Conservation (phyloP, 2,113 vertebrate species). For the Castor canadensis region DNA sequence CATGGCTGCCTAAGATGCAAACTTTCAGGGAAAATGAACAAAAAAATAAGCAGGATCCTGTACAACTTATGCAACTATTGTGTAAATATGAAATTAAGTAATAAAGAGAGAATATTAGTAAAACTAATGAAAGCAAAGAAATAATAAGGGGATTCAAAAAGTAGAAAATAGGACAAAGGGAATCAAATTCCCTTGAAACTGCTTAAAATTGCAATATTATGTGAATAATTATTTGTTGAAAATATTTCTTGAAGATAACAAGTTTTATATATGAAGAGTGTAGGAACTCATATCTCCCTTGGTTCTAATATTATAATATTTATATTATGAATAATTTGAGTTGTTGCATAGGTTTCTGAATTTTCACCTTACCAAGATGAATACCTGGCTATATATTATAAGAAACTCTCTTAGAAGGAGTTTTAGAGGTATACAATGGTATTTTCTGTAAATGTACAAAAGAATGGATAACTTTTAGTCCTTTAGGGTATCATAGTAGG, state of each 20-base stretch:
- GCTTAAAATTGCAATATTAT: neutral
- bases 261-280: neutral
- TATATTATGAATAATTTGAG: neutral
- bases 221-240: neutral
- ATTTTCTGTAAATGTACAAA: neutral
- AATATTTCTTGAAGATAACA: neutral
- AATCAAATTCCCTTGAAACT: neutral
- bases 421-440: neutral
- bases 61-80: neutral
- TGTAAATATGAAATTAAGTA: neutral
- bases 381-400: neutral
- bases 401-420: neutral
- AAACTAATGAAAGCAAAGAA: neutral
- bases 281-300: neutral
- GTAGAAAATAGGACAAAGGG: neutral
- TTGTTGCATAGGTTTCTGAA: neutral
- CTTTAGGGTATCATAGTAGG: neutral
- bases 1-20: neutral
- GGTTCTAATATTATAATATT: neutral
- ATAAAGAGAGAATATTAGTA: neutral
- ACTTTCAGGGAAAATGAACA: neutral
- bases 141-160: neutral
- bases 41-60: neutral
- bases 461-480: neutral
- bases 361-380: neutral